Percentiles rank a stretch among this genome's conserved stretches.
phyloP scores from a whole-genome alignment of 2,113 vertebrate species.

The Chionis minor region DNA sequence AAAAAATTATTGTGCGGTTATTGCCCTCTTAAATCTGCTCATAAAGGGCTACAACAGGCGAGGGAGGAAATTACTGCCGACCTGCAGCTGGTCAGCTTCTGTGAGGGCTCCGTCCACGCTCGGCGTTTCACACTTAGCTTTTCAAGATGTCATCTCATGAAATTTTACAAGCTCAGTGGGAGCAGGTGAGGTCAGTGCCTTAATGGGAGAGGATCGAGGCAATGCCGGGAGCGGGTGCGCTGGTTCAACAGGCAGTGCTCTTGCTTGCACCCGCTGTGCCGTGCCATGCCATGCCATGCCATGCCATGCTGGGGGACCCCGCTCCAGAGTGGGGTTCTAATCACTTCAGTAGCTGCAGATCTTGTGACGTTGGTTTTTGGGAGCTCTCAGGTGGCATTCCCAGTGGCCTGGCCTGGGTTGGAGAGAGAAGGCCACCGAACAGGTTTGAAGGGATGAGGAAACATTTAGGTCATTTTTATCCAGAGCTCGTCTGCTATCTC shows the following conservation, averaged over 20 bases:
- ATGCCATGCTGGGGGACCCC: accelerated
- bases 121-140: not conserved
- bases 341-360: not conserved
- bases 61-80: not conserved
- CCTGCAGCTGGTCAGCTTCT: conserved; percentile 9
- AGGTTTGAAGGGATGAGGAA: conserved; percentile 65
- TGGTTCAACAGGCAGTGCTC: not conserved
- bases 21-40: not conserved
- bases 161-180: conserved; percentile 5
- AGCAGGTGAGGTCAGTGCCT: not conserved
- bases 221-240: accelerated
- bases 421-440: conserved; percentile 30
- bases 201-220: not conserved
- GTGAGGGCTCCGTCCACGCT: not conserved
- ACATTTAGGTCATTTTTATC: conserved; percentile 67
- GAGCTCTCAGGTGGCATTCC: not conserved
- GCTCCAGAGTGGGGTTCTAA: not conserved
- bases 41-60: not conserved
- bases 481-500: conserved; percentile 53
- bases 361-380: not conserved
- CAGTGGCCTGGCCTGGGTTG: not conserved
- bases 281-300: accelerated
- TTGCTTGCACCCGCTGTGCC: accelerated
- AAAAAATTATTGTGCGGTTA: not conserved
- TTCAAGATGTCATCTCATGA: conserved; percentile 1